phyloP scores from a whole-genome alignment of 2,797 vertebrate genomes.

The Sternotherus odoratus region DNA sequence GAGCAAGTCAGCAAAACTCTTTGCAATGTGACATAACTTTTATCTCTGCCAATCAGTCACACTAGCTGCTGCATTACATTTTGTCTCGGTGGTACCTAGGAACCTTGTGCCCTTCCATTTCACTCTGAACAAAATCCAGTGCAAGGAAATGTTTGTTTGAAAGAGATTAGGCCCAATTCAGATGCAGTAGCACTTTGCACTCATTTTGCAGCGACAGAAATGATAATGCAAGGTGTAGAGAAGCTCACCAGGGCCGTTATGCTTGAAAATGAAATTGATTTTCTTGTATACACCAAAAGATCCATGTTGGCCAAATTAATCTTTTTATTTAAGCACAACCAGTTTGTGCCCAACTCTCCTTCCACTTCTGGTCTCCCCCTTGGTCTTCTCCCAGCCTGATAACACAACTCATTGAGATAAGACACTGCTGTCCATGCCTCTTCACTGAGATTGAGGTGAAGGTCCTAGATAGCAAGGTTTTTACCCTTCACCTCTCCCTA shows the following conservation, averaged over 20 bases:
- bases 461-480: not conserved
- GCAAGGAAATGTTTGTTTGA: not conserved
- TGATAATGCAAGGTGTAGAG: not conserved
- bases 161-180: not conserved
- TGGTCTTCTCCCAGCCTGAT: too few relatives aligned
- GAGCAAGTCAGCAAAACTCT: accelerated
- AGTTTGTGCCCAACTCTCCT: constrained; percentile 29
- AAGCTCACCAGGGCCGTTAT: not conserved
- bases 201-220: not conserved
- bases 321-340: not conserved
- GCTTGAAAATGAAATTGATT: not conserved
- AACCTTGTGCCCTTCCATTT: not conserved
- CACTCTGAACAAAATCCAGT: not conserved
- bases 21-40: not conserved
- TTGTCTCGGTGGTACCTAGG: not conserved
- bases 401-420: too few relatives aligned
- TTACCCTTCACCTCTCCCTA: not conserved
- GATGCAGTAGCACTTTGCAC: not conserved
- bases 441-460: too few relatives aligned
- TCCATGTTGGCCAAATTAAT: constrained; percentile 8
- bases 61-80: accelerated
- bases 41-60: not conserved
- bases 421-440: too few relatives aligned
- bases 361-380: constrained; percentile 19
- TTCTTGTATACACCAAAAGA: not conserved